Percentiles rank a stretch among this genome's conserved stretches.
Conservation (phyloP, 2,888 invertebrate species). For the Dascillus cervinus region DNA sequence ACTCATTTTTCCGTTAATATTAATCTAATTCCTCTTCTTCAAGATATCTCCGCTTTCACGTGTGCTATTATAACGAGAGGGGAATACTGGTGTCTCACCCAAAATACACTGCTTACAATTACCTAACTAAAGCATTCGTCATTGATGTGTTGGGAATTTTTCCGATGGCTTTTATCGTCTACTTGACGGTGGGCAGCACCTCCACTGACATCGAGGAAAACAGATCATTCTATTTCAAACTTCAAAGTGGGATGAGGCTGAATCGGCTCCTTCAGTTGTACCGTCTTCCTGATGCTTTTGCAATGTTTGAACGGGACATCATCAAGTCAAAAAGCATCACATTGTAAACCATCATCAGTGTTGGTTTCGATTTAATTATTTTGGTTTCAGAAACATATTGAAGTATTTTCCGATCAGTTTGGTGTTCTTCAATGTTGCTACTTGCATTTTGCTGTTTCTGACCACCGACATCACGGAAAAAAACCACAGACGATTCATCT, state of each 20-base stretch:
- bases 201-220: not conserved
- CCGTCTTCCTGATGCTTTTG: constrained; percentile 20
- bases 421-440: constrained; percentile 11
- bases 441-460: constrained; percentile 7
- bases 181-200: not conserved
- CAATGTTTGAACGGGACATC: constrained; percentile 16
- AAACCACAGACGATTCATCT: too few relatives aligned
- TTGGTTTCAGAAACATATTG: constrained; percentile 10
- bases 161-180: constrained; percentile 12
- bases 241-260: constrained; percentile 9
- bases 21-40: too few relatives aligned
- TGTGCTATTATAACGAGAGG: constrained; percentile 22
- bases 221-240: not conserved
- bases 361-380: too few relatives aligned
- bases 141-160: constrained; percentile 17
- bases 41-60: constrained; percentile 21
- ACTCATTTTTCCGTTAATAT: not conserved
- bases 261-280: constrained; percentile 21
- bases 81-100: constrained; percentile 22
- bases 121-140: constrained; percentile 17
- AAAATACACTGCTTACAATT: constrained; percentile 19
- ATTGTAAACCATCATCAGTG: too few relatives aligned
- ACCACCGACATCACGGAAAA: too few relatives aligned
- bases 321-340: constrained; percentile 13
- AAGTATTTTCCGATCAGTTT: constrained; percentile 13